Evolutionary conservation across 2,797 vertebrate species (phyloP).

Genomic region (Pangasius macronema): DNA sequence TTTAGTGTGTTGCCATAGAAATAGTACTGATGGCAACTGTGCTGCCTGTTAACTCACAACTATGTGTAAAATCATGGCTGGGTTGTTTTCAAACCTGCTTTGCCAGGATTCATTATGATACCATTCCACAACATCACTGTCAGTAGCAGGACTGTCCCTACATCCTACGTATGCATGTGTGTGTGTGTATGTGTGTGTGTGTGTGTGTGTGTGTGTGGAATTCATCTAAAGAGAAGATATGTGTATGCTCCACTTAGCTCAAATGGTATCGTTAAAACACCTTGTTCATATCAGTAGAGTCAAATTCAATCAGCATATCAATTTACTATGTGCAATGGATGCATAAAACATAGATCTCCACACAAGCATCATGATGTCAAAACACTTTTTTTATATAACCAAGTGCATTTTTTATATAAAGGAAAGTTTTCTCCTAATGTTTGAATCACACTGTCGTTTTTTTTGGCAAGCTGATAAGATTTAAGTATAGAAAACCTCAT

Average conservation of each 20-base stretch:
- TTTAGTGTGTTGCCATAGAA: constrained; percentile 47
- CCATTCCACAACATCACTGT: constrained; percentile 26
- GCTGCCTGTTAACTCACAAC: constrained; percentile 41
- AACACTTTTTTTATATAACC: constrained; percentile 12
- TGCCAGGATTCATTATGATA: constrained; percentile 26
- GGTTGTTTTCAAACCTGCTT: constrained; percentile 19
- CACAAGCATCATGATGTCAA: constrained; percentile 52
- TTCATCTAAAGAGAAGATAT: constrained; percentile 25
- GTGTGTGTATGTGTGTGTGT: background rate
- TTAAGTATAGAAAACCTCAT: constrained; percentile 60
- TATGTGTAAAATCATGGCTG: constrained; percentile 24
- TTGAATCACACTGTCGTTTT: constrained; percentile 57
- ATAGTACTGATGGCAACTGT: constrained; percentile 41
- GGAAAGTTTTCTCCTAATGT: constrained; percentile 46
- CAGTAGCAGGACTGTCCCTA: constrained; percentile 12
- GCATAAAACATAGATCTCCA: constrained; percentile 59
- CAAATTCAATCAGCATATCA: constrained; percentile 72
- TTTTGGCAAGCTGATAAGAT: constrained; percentile 52
- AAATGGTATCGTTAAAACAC: constrained; percentile 64
- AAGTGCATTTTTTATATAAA: constrained; percentile 9
- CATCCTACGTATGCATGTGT: background rate
- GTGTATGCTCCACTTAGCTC: constrained; percentile 64
- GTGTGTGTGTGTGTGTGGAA: constrained; percentile 14
- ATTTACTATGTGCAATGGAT: constrained; percentile 69
- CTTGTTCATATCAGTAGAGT: constrained; percentile 72